Evolutionary conservation across 2,797 vertebrate genomes (phyloP).

Genomic region (Pseudomugil gertrudae): DNA sequence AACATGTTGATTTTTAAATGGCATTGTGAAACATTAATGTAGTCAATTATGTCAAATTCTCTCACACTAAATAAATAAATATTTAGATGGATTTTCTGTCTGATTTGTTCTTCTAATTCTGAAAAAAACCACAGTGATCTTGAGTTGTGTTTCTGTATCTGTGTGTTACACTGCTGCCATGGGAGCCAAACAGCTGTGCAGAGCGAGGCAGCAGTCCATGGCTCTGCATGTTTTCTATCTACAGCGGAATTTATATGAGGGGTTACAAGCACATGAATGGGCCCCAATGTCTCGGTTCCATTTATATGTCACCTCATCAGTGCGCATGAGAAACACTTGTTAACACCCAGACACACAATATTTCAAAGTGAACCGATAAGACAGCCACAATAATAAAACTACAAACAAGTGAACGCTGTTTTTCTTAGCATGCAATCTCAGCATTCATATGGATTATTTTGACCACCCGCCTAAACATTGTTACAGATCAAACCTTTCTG

Average conservation of each 20-base stretch:
- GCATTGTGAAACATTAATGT: background rate
- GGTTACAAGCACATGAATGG: slow-evolving; percentile 78
- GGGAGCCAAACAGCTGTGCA: slow-evolving; percentile 72
- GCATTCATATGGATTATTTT: background rate
- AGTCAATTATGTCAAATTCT: background rate
- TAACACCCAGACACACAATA: slow-evolving; percentile 47
- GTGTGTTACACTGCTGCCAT: slow-evolving; percentile 22
- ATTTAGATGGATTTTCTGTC: background rate
- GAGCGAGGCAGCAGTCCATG: slow-evolving; percentile 52
- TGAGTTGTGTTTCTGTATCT: slow-evolving; percentile 27
- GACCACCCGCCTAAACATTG: background rate
- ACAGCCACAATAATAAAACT: background rate
- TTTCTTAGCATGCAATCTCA: too few relatives aligned
- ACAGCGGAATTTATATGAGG: slow-evolving; percentile 79
- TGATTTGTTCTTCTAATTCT: slow-evolving; percentile 6
- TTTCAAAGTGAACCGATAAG: slow-evolving; percentile 45
- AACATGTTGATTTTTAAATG: background rate
- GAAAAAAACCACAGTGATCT: background rate
- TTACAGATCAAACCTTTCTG: background rate
- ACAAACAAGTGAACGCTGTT: too few relatives aligned
- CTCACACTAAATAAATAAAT: background rate
- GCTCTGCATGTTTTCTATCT: slow-evolving; percentile 77
- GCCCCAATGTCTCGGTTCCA: slow-evolving; percentile 69
- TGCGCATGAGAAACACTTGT: slow-evolving; percentile 50
- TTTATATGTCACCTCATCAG: slow-evolving; percentile 73